phyloP scores from a whole-genome alignment of 2,888 invertebrate species.

The Drosophila multiciliata region DNA sequence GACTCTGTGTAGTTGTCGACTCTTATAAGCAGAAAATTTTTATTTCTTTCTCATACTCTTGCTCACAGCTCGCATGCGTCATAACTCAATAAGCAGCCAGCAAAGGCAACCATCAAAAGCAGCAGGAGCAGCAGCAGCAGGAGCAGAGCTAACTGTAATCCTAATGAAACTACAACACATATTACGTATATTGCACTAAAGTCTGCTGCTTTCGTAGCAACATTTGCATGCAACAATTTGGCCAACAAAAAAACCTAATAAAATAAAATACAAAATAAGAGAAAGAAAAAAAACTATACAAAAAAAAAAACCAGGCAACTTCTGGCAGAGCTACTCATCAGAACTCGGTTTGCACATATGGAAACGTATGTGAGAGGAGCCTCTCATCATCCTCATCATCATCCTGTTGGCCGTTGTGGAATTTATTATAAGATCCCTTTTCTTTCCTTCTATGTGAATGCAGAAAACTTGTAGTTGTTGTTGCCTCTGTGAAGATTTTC shows the following conservation, averaged over 20 bases:
- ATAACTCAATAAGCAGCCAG: slow-evolving; percentile 75
- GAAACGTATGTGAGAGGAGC: slow-evolving; percentile 44
- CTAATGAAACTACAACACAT: slow-evolving; percentile 80
- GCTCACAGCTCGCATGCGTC: slow-evolving; percentile 74
- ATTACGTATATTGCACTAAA: slow-evolving; percentile 54
- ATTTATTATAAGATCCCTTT: slow-evolving; percentile 79
- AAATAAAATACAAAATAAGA: slow-evolving; percentile 9
- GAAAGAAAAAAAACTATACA: slow-evolving; percentile 24
- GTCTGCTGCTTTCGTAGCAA: slow-evolving; percentile 46
- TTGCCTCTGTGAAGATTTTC: slow-evolving; percentile 64
- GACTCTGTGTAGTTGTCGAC: slow-evolving; percentile 41
- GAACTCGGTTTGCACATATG: slow-evolving; percentile 50
- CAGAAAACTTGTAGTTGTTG: slow-evolving; percentile 50
- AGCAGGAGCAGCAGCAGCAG: slow-evolving; percentile 32
- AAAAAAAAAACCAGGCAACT: slow-evolving; percentile 50
- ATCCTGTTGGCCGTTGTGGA: slow-evolving; percentile 73
- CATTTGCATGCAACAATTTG: slow-evolving; percentile 79
- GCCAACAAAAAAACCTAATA: slow-evolving; percentile 34
- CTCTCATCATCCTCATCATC: slow-evolving; percentile 65
- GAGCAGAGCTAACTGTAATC: slow-evolving; percentile 73
- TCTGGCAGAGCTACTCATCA: slow-evolving; percentile 34
- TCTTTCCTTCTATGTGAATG: slow-evolving; percentile 71
- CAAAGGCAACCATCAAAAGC: slow-evolving; percentile 37
- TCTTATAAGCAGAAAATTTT: slow-evolving; percentile 76
- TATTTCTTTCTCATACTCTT: slow-evolving; percentile 63